Evolutionary conservation across 2,113 vertebrate genomes (phyloP).

Genomic region (Scomber japonicus): DNA sequence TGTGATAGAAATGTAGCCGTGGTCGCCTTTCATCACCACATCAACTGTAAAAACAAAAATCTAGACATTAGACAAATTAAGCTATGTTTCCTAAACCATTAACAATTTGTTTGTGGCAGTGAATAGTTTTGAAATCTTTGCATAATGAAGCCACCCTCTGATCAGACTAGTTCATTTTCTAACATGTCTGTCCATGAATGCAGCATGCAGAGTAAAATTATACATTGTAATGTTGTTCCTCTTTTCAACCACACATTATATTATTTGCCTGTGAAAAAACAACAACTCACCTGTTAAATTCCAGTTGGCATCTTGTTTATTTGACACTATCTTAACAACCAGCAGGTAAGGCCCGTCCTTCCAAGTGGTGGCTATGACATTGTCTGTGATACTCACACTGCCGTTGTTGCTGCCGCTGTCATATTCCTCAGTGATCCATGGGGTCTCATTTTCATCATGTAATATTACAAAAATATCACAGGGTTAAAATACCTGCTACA

Average conservation of each 20-base stretch:
- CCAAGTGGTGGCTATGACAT: conserved; percentile 88
- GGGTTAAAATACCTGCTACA: neutral
- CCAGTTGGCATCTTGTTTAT: conserved; percentile 82
- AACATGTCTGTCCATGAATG: neutral
- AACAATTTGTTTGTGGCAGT: neutral
- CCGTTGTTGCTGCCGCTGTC: conserved; percentile 47
- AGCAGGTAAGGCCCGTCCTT: conserved; percentile 90
- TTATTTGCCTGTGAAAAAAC: neutral
- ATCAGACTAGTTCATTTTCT: neutral
- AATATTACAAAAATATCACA: neutral
- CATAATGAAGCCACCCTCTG: neutral
- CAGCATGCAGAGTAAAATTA: neutral
- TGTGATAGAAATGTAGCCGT: conserved; percentile 91
- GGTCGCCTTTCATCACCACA: conserved; percentile 88
- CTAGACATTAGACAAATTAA: conserved; percentile 24
- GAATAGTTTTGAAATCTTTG: neutral
- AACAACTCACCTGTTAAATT: conserved; percentile 86
- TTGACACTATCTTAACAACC: conserved; percentile 83
- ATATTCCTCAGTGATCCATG: conserved; percentile 69
- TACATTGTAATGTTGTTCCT: neutral
- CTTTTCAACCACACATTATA: neutral
- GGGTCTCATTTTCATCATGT: conserved; percentile 68
- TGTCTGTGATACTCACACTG: conserved; percentile 49
- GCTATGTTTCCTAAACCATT: neutral
- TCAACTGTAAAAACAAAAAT: conserved; percentile 82